Evolutionary conservation across 2,797 vertebrate species (phyloP), one percentile per base, ranked within the genome.

Genomic region (Graptemys geographica): DNA sequence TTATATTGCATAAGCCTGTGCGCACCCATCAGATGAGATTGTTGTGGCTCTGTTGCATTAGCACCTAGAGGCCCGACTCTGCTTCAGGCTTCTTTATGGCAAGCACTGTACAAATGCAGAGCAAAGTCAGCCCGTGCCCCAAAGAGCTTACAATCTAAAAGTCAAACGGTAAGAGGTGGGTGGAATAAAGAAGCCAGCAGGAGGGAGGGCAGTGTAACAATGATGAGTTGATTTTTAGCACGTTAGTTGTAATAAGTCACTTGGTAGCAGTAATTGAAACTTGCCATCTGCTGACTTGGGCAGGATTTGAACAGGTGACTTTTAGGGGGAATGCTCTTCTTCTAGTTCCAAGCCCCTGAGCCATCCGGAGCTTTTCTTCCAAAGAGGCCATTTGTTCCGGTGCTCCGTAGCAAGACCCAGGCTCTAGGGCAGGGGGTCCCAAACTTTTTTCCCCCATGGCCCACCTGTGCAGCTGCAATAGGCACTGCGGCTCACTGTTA

Each of bases 1-100:
- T 88, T 3, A 31, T 62, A 23, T 10, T 27, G 44, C 55, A 0
- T 47, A 18, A 8, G 5, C 0, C 2, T 0, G 13, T 2, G 5
- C n/a, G 62, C 10, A 47, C 9, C n/a, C 47, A 9, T 80, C 56
- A 51, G 56, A 0, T 18, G 79, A 19, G 21, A 44, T 62, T 49
- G 13, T 2, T 44, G 74, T 41, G 59, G n/a, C 62, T 87, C 79
- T 57, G 81, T 52, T 59, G 81, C 79, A 84, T 87, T 1, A 5
- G 49, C 47, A 79, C 72, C 88, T 52, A 4, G 11, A 79, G 69
- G 49, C 33, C 83, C 51, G 47, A 19, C 33, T 72, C 28, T 16
- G 31, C 31, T 74, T 25, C 33, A 86, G 33, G 12, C 57, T 8
- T 57, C 51, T 13, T 52, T 65, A 52, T n/a, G 83, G 28, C 78